A percentile compares a stretch with the other conserved stretches of the same genome.
phyloP scores from a whole-genome alignment of 2,797 vertebrate genomes.

The Oryzias dopingdopingensis region DNA sequence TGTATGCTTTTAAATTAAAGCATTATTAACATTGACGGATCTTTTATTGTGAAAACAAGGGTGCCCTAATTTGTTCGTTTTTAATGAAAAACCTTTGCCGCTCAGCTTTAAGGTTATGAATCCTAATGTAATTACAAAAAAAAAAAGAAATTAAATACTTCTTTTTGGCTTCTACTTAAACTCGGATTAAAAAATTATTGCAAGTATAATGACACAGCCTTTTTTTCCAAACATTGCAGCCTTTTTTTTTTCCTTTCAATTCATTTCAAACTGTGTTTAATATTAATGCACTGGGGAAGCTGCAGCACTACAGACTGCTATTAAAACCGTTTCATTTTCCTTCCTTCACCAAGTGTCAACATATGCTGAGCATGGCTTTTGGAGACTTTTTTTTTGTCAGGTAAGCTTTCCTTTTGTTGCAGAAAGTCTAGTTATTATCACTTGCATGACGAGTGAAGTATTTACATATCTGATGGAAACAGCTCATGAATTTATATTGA shows the following conservation, averaged over 20 bases:
- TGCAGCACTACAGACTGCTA: background rate
- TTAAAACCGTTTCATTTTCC: conserved; percentile 26
- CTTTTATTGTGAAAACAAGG: conserved; percentile 54
- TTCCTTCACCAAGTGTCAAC: conserved; percentile 7
- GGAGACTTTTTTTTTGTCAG: background rate
- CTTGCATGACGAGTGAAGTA: too few species aligned
- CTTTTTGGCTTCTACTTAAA: conserved; percentile 51
- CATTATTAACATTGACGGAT: conserved; percentile 44
- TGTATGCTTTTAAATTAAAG: conserved; percentile 18
- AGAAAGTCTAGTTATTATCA: too few species aligned
- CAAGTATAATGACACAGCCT: conserved; percentile 40
- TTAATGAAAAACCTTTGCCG: conserved; percentile 57
- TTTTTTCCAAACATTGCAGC: conserved; percentile 41
- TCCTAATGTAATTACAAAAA: conserved; percentile 66
- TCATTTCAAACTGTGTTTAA: conserved; percentile 53
- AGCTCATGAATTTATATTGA: too few species aligned
- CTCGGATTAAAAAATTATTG: conserved; percentile 57
- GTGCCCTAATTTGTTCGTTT: conserved; percentile 40
- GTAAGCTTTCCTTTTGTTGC: too few species aligned
- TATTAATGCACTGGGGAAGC: conserved; percentile 38
- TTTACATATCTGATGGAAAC: too few species aligned
- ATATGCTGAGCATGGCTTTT: background rate
- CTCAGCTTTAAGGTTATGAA: conserved; percentile 56
- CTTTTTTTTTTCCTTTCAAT: conserved; percentile 38
- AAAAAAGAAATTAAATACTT: conserved; percentile 67